Evolutionary conservation across 37 sponge, comb jelly and placozoan genomes (phyloP).

Genomic region (Eunapius fragilis): DNA sequence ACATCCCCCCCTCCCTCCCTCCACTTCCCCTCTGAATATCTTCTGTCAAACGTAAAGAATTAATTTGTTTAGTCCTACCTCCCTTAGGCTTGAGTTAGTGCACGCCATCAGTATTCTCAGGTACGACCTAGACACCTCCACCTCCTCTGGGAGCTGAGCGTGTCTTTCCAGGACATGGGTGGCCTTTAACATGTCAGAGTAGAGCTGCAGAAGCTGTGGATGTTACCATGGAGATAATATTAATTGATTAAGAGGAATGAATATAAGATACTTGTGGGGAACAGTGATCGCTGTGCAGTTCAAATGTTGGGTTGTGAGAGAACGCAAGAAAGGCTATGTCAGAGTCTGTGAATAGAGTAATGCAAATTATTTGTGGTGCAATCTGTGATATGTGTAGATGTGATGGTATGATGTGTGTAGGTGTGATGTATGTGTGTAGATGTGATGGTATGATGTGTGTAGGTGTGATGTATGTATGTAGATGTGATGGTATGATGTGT

Average conservation of each 20-base stretch:
- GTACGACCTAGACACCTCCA: not conserved
- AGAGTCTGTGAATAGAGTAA: not conserved
- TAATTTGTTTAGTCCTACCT: not conserved
- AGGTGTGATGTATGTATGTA: too few species aligned
- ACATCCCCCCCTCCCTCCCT: too few species aligned
- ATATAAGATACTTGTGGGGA: constrained; percentile 38
- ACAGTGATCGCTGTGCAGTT: constrained; percentile 45
- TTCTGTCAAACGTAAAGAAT: too few species aligned
- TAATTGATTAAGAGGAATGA: not conserved
- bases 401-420: not conserved
- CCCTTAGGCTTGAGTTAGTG: not conserved
- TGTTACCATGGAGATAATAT: too few species aligned
- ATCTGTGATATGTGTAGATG: not conserved
- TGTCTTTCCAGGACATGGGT: not conserved
- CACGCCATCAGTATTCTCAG: not conserved
- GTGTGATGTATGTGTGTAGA: not conserved
- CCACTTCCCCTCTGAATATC: too few species aligned
- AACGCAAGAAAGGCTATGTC: constrained; percentile 18
- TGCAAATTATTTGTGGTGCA: too few species aligned
- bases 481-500: too few species aligned
- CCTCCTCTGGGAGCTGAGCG: not conserved
- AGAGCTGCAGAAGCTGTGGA: constrained; percentile 55
- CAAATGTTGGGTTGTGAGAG: constrained; percentile 31
- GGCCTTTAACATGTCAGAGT: constrained; percentile 26
- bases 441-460: not conserved